phyloP scores from a whole-genome alignment of 2,113 vertebrate genomes.

The Pterocles burchelli region DNA sequence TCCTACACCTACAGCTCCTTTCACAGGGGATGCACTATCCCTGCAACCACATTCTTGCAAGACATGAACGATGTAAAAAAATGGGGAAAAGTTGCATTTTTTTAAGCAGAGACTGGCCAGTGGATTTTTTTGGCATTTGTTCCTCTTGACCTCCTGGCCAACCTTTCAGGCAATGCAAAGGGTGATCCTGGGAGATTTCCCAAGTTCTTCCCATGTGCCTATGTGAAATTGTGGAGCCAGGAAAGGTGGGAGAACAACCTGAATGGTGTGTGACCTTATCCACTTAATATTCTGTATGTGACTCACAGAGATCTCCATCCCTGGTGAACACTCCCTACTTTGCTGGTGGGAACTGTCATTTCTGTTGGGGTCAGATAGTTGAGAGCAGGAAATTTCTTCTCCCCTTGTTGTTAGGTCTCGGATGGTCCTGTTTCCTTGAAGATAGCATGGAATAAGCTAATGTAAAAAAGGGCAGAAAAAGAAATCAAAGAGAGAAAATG shows the following conservation, averaged over 20 bases:
- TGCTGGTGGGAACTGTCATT: background rate
- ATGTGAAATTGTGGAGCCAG: background rate
- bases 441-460: background rate
- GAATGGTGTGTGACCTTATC: background rate
- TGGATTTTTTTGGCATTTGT: background rate
- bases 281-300: background rate
- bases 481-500: background rate
- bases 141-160: background rate
- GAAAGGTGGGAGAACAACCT: background rate
- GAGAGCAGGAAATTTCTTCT: background rate
- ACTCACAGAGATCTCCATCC: background rate
- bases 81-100: background rate
- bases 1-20: background rate
- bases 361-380: background rate
- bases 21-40: background rate
- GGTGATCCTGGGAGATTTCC: background rate
- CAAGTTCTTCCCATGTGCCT: background rate
- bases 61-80: background rate
- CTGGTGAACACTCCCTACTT: background rate
- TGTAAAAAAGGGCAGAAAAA: background rate
- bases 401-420: background rate
- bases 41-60: background rate
- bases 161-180: background rate
- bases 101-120: background rate
- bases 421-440: background rate